These are phyloP conservation scores for Poeciliopsis prolifica DNA, from an alignment of 2,113 vertebrate species.

Conservation along the genomic window DNA sequence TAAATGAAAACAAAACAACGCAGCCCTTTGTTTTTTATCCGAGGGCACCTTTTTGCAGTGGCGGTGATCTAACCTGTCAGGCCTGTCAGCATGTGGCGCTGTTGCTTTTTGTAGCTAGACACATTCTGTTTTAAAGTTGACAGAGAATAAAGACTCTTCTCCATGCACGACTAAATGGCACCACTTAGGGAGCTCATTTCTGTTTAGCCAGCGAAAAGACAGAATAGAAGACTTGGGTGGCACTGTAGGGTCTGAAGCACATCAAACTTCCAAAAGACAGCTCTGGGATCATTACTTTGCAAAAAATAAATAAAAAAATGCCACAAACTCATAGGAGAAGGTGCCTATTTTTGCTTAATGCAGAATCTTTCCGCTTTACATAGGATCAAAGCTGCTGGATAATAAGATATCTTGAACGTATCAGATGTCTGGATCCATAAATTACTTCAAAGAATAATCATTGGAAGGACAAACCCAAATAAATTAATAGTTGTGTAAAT, in stretches of 20 bases:
- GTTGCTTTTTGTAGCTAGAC: slow-evolving; percentile 40
- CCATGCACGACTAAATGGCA: slow-evolving; percentile 60
- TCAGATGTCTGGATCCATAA: too few species aligned
- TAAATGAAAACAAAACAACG: slow-evolving; percentile 38
- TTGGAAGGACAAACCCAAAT: too few species aligned
- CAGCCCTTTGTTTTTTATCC: slow-evolving; percentile 39
- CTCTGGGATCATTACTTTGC: slow-evolving; percentile 42
- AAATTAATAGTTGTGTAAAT: too few species aligned
- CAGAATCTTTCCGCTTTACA: background rate
- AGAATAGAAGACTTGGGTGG: slow-evolving; percentile 61
- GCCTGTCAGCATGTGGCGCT: slow-evolving; percentile 39
- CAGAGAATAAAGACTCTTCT: slow-evolving; percentile 51
- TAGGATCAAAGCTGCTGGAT: background rate
- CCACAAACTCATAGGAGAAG: background rate
- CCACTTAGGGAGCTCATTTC: slow-evolving; percentile 63
- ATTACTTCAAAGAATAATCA: too few species aligned
- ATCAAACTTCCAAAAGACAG: slow-evolving; percentile 62
- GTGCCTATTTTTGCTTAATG: background rate
- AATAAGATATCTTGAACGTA: background rate
- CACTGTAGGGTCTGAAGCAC: slow-evolving; percentile 56
- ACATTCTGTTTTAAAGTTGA: slow-evolving; percentile 59
- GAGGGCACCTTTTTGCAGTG: slow-evolving; percentile 35
- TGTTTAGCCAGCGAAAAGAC: slow-evolving; percentile 69
- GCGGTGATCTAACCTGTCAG: slow-evolving; percentile 39
- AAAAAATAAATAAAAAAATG: slow-evolving; percentile 28